A percentile compares a stretch with the other conserved stretches of the same genome.
Conservation (phyloP, 2,113 vertebrate species). For the Hyaena hyaena region DNA sequence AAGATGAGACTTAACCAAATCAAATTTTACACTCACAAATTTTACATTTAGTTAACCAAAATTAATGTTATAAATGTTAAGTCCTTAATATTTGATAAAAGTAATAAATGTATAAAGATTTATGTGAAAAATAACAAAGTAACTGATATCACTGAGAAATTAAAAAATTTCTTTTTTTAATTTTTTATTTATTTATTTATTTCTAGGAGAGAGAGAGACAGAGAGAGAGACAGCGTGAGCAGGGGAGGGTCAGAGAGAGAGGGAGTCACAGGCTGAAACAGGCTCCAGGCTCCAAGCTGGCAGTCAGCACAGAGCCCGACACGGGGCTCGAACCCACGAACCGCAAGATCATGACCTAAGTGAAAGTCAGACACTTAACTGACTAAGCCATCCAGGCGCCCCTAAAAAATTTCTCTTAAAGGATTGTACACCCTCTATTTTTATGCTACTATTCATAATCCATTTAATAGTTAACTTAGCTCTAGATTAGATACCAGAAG, state of each 20-base stretch:
- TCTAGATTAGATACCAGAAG: neutral
- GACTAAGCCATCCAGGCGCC: no score
- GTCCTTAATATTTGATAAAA: slow-evolving; percentile 30
- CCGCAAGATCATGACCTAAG: no score
- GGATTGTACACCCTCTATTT: neutral
- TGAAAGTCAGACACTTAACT: no score
- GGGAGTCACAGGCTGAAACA: no score
- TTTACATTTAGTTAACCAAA: slow-evolving; percentile 5
- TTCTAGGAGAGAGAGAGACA: no score
- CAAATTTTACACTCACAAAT: neutral
- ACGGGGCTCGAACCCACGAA: no score
- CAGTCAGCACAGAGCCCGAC: no score
- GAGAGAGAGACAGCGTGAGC: no score
- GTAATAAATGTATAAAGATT: neutral
- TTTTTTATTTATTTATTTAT: no score
- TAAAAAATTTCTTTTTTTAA: neutral
- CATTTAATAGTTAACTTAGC: neutral
- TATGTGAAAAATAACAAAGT: neutral
- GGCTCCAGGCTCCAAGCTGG: no score
- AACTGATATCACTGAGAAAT: neutral
- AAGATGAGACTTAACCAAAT: neutral
- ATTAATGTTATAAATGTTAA: neutral
- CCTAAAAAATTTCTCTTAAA: neutral
- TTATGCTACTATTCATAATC: neutral
- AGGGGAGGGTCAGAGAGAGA: no score